These are phyloP conservation scores for Pachycephus smyrnensis DNA, from an alignment of 2,888 invertebrate species.

Conservation along the genomic window DNA sequence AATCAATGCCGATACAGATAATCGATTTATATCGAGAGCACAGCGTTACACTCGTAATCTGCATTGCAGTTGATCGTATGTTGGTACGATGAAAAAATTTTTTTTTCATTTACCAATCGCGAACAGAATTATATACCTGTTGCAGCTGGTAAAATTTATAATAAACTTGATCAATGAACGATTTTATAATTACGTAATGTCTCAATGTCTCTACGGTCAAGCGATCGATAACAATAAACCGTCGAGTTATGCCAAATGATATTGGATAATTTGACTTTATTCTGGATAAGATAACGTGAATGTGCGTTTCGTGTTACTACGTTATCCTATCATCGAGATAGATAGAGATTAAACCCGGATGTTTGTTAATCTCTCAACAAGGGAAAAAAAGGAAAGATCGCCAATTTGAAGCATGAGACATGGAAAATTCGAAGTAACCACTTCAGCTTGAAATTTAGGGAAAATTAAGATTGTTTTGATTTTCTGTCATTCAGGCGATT, in stretches of 20 bases:
- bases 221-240: not conserved
- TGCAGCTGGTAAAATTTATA: not conserved
- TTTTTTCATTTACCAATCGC: no score
- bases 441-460: not conserved
- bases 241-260: not conserved
- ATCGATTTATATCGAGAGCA: not conserved
- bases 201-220: not conserved
- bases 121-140: not conserved
- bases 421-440: not conserved
- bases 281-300: no score
- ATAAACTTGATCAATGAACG: not conserved
- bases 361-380: not conserved
- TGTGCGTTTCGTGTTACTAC: no score
- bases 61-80: not conserved
- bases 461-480: not conserved
- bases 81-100: not conserved
- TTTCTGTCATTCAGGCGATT: not conserved
- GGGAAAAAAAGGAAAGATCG: not conserved
- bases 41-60: not conserved
- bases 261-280: no score
- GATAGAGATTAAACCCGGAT: not conserved
- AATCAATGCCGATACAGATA: not conserved
- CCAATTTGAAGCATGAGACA: not conserved
- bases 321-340: no score
- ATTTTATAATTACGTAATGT: not conserved